These are phyloP conservation scores for Sabellastarte sp. DNA, from an alignment of 2,888 invertebrate species.

Conservation along the genomic window DNA sequence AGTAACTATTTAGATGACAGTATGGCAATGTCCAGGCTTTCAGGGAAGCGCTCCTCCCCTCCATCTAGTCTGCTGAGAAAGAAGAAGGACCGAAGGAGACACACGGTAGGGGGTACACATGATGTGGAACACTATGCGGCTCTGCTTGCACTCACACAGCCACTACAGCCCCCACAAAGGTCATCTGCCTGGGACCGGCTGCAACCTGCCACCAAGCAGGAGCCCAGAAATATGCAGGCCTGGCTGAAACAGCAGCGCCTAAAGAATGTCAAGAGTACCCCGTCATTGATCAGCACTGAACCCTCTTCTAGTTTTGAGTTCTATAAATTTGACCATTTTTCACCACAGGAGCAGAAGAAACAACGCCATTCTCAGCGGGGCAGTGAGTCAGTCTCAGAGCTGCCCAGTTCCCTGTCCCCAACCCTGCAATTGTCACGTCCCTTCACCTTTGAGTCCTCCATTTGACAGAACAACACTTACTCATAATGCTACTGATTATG, in stretches of 20 bases:
- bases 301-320: too few relatives aligned
- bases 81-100: background rate
- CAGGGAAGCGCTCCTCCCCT: background rate
- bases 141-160: background rate
- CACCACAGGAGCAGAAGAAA: too few relatives aligned
- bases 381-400: too few relatives aligned
- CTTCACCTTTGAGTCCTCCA: too few relatives aligned
- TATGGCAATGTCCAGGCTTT: background rate
- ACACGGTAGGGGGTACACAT: background rate
- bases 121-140: background rate
- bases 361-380: too few relatives aligned
- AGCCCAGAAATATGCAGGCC: background rate
- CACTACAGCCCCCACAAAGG: too few relatives aligned
- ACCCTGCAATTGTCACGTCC: too few relatives aligned
- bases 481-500: too few relatives aligned
- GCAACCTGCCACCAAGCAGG: background rate
- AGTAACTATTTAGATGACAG: background rate
- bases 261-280: background rate
- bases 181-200: background rate
- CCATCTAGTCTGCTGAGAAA: background rate
- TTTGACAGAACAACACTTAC: too few relatives aligned
- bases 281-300: background rate
- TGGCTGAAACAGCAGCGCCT: background rate
- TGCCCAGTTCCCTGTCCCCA: too few relatives aligned
- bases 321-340: too few relatives aligned